Base-by-base conservation (phyloP, 1,140 invertebrate genomes). In the Drosophila arizonae region DNA sequence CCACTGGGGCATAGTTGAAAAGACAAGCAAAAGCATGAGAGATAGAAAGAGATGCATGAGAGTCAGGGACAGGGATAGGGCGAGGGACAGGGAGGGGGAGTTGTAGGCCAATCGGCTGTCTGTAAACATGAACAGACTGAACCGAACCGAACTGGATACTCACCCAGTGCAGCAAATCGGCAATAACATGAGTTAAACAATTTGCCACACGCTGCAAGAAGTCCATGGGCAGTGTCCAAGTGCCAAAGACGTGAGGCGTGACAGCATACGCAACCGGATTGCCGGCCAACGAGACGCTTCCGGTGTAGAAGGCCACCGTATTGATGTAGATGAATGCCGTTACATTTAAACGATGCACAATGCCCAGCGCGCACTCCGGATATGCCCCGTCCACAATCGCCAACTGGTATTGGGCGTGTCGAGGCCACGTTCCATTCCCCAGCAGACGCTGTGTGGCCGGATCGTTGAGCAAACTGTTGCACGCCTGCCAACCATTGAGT, bases 261-360 rank as follows among this genome's bases (percentile, higher is more conserved):
- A 95, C 93, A 4, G 95, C 95, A 92, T 93, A 96, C 0, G 94
- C 94, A 13, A 94, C 92, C 51, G 95, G 95, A 90, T 94, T 95
- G 9, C 95, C 95, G 52, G 95, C 94, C 39, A 93, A 92, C 45
- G 94, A 94, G 45, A 95, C 91, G n/a, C 95, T 94, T 60, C 93
- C 94, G 6, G 93, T 93, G 91, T 95, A 95, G 81, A 95, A 94
- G n/a, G 94, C 95, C n/a, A 95, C 95, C 45, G 95, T 96, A 90
- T 96, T 96, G 61, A 96, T 94, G 80, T 77, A 89, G 82, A 80
- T 88, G 92, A 95, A 95, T 90, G 96, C 95, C 81, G 95, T 96
- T 13, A 95, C 95, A 65, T 94, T 94, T 81, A 95, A 94, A 26
- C 93, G 93, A 78, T 95, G 93, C 5, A 95, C 94, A 51, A 96